Evolutionary conservation across 2,797 vertebrate genomes (phyloP).

Genomic region (Pseudochromis fuscus): DNA sequence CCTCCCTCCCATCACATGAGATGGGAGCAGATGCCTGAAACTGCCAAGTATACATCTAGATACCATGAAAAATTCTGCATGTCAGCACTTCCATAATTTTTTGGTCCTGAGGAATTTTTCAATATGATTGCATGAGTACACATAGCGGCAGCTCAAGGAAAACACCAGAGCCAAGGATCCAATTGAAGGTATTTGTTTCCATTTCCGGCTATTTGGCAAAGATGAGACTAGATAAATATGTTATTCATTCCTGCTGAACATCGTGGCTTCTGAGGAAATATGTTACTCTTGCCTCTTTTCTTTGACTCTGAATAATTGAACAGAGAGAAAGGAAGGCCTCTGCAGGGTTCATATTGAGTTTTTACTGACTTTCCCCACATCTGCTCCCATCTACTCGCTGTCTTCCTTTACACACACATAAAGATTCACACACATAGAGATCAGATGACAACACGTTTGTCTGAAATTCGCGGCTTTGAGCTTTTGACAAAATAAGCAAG

Average conservation of each 20-base stretch:
- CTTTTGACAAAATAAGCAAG: slow-evolving; percentile 72
- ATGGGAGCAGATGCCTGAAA: slow-evolving; percentile 63
- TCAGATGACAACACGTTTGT: slow-evolving; percentile 75
- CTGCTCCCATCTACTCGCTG: slow-evolving; percentile 70
- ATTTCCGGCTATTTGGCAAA: slow-evolving; percentile 84
- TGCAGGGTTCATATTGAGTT: slow-evolving; percentile 83
- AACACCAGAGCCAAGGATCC: slow-evolving; percentile 72
- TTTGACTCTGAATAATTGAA: slow-evolving; percentile 88
- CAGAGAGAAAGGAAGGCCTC: slow-evolving; percentile 81
- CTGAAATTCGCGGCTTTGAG: slow-evolving; percentile 77
- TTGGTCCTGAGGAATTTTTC: slow-evolving; percentile 71
- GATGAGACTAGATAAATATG: slow-evolving; percentile 84
- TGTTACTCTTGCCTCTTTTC: slow-evolving; percentile 76
- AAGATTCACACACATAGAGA: slow-evolving; percentile 48
- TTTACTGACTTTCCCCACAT: slow-evolving; percentile 77
- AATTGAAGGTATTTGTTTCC: slow-evolving; percentile 82
- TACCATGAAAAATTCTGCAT: slow-evolving; percentile 64
- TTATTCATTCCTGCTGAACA: slow-evolving; percentile 77
- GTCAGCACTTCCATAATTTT: slow-evolving; percentile 72
- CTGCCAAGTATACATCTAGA: slow-evolving; percentile 70
- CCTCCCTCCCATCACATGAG: slow-evolving; percentile 58
- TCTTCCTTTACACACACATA: slow-evolving; percentile 57
- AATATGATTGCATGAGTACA: slow-evolving; percentile 57
- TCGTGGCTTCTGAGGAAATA: slow-evolving; percentile 78
- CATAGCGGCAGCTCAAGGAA: slow-evolving; percentile 58